phyloP scores from a whole-genome alignment of 2,113 vertebrate genomes.

The Agapornis roseicollis region DNA sequence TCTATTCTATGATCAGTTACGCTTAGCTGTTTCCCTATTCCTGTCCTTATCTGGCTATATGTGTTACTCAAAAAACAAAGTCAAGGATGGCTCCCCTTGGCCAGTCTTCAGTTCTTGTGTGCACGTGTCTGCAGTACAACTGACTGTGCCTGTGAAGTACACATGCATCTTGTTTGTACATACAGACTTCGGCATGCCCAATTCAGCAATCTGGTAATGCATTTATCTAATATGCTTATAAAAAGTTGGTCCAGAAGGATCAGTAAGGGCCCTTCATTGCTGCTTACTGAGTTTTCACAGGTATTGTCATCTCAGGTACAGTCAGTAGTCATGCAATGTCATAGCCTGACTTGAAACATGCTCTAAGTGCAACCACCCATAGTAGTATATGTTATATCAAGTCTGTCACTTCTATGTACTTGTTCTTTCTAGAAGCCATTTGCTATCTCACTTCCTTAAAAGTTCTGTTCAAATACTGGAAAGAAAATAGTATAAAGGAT shows the following conservation, averaged over 20 bases:
- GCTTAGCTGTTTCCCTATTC: conserved; percentile 33
- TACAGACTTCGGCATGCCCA: neutral
- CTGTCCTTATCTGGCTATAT: neutral
- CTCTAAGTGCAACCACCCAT: neutral
- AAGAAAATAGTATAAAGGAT: neutral
- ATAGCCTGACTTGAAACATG: neutral
- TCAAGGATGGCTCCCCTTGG: conserved; percentile 15
- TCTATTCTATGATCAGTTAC: conserved; percentile 29
- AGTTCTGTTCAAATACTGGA: neutral
- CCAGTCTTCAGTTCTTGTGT: conserved; percentile 25
- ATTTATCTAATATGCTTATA: neutral
- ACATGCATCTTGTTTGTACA: neutral
- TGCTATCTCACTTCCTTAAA: neutral
- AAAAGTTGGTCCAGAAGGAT: neutral
- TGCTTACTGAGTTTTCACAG: neutral
- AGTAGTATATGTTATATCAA: neutral
- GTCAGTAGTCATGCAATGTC: neutral
- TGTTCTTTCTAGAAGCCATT: conserved; percentile 5
- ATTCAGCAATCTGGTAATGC: neutral
- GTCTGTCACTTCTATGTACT: conserved; percentile 34
- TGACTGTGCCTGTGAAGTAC: conserved; percentile 24
- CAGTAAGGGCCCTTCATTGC: neutral
- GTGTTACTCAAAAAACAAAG: neutral
- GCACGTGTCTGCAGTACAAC: neutral
- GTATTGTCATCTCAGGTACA: neutral